Conservation (phyloP, 2,888 invertebrate genomes). For the Tipula vernalis region DNA sequence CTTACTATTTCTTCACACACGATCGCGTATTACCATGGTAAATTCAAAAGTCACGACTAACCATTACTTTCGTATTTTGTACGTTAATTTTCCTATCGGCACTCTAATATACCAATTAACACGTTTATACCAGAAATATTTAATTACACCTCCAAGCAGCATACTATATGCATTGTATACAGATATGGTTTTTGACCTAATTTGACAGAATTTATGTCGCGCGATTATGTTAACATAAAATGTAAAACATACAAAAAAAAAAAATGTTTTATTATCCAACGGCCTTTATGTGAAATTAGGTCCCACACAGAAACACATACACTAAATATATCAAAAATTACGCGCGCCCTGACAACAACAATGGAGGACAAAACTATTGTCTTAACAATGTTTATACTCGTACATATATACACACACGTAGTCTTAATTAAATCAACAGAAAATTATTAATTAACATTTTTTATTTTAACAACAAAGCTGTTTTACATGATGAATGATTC, state of each 20-base stretch:
- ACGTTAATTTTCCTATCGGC: neutral
- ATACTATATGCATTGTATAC: neutral
- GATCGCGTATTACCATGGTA: neutral
- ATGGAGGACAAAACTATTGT: neutral
- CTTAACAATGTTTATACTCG: neutral
- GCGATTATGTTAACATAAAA: neutral
- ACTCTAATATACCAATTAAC: neutral
- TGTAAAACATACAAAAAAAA: no score
- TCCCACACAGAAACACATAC: neutral
- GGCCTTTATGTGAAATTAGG: neutral
- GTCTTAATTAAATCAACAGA: neutral
- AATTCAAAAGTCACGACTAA: neutral
- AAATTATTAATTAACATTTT: neutral
- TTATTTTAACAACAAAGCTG: neutral
- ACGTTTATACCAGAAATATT: neutral
- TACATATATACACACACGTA: neutral
- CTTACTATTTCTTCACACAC: neutral
- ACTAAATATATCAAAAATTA: neutral
- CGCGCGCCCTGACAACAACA: neutral
- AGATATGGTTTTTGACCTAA: neutral
- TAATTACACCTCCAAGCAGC: neutral
- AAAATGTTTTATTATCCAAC: neutral
- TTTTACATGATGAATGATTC: neutral
- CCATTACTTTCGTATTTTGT: neutral
- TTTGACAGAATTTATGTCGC: neutral